Evolutionary conservation across 2,113 vertebrate species (phyloP).

Genomic region (Cyanistes caeruleus): DNA sequence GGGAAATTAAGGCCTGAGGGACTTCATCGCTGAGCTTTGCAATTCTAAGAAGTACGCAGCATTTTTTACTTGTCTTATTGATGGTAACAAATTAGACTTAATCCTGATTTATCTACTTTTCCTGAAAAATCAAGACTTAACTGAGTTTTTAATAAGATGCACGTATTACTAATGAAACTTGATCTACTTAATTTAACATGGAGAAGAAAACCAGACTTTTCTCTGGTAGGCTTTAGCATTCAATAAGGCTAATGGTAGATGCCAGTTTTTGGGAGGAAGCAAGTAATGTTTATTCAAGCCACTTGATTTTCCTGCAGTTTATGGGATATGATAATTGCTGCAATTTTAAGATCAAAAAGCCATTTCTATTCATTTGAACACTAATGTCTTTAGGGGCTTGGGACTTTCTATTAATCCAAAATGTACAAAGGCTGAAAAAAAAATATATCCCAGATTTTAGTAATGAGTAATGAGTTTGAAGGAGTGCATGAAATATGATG

Average conservation of each 20-base stretch:
- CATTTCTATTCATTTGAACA: conserved; percentile 40
- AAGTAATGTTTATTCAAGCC: conserved; percentile 66
- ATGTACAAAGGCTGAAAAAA: background rate
- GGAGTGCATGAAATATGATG: background rate
- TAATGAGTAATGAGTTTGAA: background rate
- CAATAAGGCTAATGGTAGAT: conserved; percentile 45
- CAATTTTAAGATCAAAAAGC: conserved; percentile 64
- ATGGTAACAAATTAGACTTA: conserved; percentile 14
- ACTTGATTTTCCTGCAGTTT: conserved; percentile 71
- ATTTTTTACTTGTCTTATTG: conserved; percentile 23
- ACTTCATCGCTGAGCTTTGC: background rate
- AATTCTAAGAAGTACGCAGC: background rate
- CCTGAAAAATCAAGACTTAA: conserved; percentile 3
- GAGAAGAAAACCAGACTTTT: background rate
- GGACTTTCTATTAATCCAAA: conserved; percentile 31
- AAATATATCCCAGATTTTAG: background rate
- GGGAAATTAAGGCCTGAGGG: conserved; percentile 1
- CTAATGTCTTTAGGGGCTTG: conserved; percentile 23
- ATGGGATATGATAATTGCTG: conserved; percentile 66
- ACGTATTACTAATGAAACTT: conserved; percentile 37
- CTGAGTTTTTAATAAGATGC: background rate
- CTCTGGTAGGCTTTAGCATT: background rate
- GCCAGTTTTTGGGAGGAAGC: background rate
- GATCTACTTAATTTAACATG: conserved; percentile 41
- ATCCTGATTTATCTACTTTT: background rate